These are phyloP conservation scores for Ondatra zibethicus DNA, from an alignment of 2,113 vertebrate genomes.

Conservation along the genomic window DNA sequence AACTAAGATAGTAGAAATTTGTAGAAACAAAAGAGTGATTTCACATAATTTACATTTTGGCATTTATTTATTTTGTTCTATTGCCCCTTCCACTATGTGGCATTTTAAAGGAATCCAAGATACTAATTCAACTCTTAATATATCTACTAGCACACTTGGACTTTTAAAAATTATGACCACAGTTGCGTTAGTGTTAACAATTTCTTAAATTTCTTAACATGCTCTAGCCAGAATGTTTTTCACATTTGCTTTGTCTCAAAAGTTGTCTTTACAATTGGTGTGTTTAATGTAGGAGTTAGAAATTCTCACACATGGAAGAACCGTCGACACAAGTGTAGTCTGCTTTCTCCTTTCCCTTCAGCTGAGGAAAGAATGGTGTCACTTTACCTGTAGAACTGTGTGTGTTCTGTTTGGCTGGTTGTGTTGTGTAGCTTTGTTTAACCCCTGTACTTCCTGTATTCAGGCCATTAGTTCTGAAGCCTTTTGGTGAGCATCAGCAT, in stretches of 20 bases:
- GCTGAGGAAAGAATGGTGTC: not conserved
- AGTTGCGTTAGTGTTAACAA: not conserved
- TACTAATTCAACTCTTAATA: not conserved
- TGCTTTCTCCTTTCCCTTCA: not conserved
- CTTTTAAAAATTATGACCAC: not conserved
- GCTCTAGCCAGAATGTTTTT: not conserved
- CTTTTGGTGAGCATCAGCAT: not conserved
- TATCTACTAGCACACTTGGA: not conserved
- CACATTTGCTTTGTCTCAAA: not conserved
- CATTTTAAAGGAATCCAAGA: constrained; percentile 43
- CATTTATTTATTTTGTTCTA: not conserved
- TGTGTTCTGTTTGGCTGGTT: not conserved
- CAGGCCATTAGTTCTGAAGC: not conserved
- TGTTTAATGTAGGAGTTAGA: not conserved
- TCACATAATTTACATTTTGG: not conserved
- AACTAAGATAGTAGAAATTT: constrained; percentile 19
- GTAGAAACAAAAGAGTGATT: not conserved
- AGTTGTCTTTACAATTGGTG: not conserved
- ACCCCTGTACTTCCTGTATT: not conserved
- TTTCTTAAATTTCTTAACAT: not conserved
- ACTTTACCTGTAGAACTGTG: not conserved
- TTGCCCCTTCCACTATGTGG: not conserved
- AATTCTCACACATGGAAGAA: not conserved
- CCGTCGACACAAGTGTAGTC: not conserved
- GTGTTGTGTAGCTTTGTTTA: constrained; percentile 29